These are phyloP conservation scores for Morbakka virulenta DNA, from an alignment of 30 jellyfish, hydroid and myxozoan genomes.

Conservation along the genomic window DNA sequence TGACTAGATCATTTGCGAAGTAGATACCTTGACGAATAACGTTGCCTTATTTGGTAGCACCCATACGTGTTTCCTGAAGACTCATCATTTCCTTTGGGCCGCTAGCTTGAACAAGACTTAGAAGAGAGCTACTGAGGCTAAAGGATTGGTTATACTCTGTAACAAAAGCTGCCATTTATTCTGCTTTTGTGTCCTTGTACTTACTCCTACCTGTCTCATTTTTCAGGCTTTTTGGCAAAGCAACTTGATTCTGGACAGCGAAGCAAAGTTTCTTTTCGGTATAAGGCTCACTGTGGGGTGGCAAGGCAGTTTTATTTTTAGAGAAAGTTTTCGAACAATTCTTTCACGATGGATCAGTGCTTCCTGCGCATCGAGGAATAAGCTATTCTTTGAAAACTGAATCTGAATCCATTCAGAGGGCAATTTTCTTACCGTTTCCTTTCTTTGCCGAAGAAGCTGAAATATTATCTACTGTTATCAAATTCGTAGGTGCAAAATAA, in stretches of 20 bases:
- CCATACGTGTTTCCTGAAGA: conserved; percentile 28
- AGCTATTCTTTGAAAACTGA: conserved; percentile 33
- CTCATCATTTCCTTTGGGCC: conserved; percentile 19
- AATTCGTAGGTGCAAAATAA: not conserved
- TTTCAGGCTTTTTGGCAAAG: no score
- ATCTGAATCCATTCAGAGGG: conserved; percentile 46
- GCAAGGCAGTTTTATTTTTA: no score
- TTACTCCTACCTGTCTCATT: not conserved
- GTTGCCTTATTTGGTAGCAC: conserved; percentile 31
- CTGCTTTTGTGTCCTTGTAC: conserved; percentile 19
- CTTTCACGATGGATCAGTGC: conserved; percentile 27
- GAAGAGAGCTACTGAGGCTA: conserved; percentile 29
- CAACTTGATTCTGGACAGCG: no score
- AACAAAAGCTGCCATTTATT: conserved; percentile 27
- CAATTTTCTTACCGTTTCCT: not conserved
- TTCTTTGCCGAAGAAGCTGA: not conserved
- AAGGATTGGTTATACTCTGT: conserved; percentile 44
- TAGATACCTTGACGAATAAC: conserved; percentile 32
- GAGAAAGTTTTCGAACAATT: not conserved
- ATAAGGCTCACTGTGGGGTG: no score
- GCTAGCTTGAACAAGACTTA: conserved; percentile 11
- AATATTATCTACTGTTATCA: not conserved
- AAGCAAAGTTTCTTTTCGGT: no score
- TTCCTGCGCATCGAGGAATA: conserved; percentile 30
- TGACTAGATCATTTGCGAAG: conserved; percentile 2